A percentile compares a stretch with the other conserved stretches of the same genome.
Conservation (phyloP, 1,140 invertebrate genomes). For the Luehdorfia chinensis region DNA sequence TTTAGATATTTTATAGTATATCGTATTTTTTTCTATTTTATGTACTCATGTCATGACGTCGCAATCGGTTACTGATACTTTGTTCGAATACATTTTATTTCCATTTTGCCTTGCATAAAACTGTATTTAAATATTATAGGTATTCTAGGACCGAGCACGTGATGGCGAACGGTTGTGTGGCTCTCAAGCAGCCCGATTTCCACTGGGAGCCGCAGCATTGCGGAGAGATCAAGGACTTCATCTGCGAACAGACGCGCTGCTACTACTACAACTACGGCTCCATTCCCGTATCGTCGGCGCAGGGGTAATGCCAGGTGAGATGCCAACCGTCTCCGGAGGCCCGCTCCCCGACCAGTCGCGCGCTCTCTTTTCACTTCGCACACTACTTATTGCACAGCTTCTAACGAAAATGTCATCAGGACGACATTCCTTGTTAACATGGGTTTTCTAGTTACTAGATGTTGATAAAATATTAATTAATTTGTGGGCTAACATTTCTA, state of each 20-base stretch:
- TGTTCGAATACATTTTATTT: no score
- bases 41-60: no score
- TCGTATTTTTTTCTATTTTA: no score
- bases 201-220: constrained; percentile 90
- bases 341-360: constrained; percentile 63
- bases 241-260: constrained; percentile 92
- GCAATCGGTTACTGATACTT: no score
- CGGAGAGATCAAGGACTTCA: constrained; percentile 90
- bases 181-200: constrained; percentile 84
- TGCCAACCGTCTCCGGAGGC: constrained; percentile 65
- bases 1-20: no score
- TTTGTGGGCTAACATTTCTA: constrained; percentile 45
- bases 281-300: constrained; percentile 90
- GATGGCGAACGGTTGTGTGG: constrained; percentile 84
- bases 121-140: constrained; percentile 60
- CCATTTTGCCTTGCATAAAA: no score
- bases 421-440: constrained; percentile 31
- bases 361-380: constrained; percentile 34
- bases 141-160: constrained; percentile 77
- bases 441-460: constrained; percentile 23
- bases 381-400: constrained; percentile 27
- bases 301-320: constrained; percentile 87
- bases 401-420: constrained; percentile 34
- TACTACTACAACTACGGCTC: constrained; percentile 95
- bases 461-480: constrained; percentile 24